A percentile compares a stretch with the other conserved stretches of the same genome.
These are phyloP conservation scores for Dallia pectoralis DNA, from an alignment of 2,797 vertebrate genomes.

Conservation along the genomic window DNA sequence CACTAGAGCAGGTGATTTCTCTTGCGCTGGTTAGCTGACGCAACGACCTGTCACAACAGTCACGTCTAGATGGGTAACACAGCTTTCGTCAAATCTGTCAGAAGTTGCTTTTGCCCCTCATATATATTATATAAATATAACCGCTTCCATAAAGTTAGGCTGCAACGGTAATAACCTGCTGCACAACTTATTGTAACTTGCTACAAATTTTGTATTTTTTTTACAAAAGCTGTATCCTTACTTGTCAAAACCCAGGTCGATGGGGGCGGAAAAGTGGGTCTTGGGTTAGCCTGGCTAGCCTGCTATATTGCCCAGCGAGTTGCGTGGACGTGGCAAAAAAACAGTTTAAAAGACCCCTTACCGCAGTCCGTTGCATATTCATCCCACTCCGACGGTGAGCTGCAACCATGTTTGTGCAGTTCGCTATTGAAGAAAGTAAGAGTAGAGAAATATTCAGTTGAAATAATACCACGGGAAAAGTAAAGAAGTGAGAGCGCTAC, in stretches of 20 bases:
- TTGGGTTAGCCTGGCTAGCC: conserved; percentile 3
- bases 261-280: conserved; percentile 25
- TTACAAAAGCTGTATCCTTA: too few relatives aligned
- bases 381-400: conserved; percentile 78
- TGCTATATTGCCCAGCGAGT: not conserved
- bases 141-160: too few relatives aligned
- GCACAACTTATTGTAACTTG: too few relatives aligned
- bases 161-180: too few relatives aligned
- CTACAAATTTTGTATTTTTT: too few relatives aligned
- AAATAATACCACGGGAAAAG: conserved; percentile 53
- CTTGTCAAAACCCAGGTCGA: too few relatives aligned
- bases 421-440: conserved; percentile 76
- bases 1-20: not conserved
- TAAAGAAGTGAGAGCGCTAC: conserved; percentile 62
- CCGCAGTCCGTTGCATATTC: conserved; percentile 80
- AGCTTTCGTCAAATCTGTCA: too few relatives aligned
- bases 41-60: conserved; percentile 32
- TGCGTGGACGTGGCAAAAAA: conserved; percentile 70
- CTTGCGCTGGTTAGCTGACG: not conserved
- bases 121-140: too few relatives aligned
- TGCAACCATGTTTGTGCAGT: conserved; percentile 77
- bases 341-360: conserved; percentile 54
- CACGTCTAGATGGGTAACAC: too few relatives aligned
- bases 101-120: too few relatives aligned
- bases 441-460: conserved; percentile 75